Conservation (phyloP, 2,888 invertebrate genomes). For the Erynnis tages region DNA sequence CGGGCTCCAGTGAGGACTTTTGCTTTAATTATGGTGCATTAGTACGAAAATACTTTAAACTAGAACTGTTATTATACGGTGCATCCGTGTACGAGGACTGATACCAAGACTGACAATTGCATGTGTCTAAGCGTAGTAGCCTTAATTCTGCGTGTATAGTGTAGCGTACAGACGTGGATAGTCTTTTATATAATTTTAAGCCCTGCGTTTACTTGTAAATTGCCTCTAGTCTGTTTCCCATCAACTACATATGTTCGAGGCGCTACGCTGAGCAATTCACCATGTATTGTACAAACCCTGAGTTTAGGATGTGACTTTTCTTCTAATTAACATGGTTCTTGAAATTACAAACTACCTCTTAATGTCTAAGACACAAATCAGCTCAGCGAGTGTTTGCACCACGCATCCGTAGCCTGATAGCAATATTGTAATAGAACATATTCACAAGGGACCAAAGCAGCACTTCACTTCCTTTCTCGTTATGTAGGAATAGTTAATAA, state of each 20-base stretch:
- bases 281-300: conserved; percentile 27
- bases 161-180: conserved; percentile 57
- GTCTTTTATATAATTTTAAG: conserved; percentile 50
- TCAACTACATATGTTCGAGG: conserved; percentile 33
- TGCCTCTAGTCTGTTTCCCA: conserved; percentile 58
- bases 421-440: conserved; percentile 35
- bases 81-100: conserved; percentile 75
- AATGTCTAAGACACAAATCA: conserved; percentile 59
- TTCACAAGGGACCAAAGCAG: conserved; percentile 62
- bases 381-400: conserved; percentile 39
- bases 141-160: conserved; percentile 56
- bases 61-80: conserved; percentile 57
- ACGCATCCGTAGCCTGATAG: conserved; percentile 43
- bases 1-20: conserved; percentile 41
- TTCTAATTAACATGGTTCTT: conserved; percentile 65
- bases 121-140: conserved; percentile 70
- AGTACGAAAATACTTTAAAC: conserved; percentile 79
- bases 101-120: conserved; percentile 76
- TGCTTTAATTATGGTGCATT: conserved; percentile 68
- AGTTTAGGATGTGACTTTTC: conserved; percentile 40
- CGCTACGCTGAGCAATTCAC: conserved; percentile 50
- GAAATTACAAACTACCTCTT: conserved; percentile 80
- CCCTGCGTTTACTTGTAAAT: conserved; percentile 63
- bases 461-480: conserved; percentile 17
- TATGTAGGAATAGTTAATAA: conserved; percentile 7